Conservation (phyloP, 1,140 invertebrate species). For the Cydia splendana region DNA sequence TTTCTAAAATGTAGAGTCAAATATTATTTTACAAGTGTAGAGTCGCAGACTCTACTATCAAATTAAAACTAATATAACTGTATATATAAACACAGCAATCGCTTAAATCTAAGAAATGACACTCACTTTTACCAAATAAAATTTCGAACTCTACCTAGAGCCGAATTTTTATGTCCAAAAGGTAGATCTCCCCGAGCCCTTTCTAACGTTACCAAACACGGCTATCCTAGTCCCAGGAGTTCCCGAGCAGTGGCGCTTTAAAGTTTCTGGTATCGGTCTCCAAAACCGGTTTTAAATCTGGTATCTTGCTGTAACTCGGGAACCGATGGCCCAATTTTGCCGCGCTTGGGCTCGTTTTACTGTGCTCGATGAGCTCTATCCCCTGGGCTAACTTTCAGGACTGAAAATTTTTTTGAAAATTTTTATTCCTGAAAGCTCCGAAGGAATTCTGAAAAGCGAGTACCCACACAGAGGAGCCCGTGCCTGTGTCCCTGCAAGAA, state of each 20-base stretch:
- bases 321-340: fast-evolving
- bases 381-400: background rate
- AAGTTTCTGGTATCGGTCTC: background rate
- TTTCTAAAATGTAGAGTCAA: no score
- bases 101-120: no score
- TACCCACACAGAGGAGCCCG: background rate
- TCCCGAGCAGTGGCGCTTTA: background rate
- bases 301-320: background rate
- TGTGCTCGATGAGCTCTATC: background rate
- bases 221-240: background rate
- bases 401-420: no score
- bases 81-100: no score
- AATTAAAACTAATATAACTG: no score
- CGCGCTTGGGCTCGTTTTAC: background rate
- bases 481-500: background rate
- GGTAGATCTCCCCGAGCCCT: background rate
- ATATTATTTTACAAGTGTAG: no score
- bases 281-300: background rate
- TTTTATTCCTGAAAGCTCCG: background rate
- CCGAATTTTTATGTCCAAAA: background rate
- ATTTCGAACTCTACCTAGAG: background rate
- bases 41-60: no score
- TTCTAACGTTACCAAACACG: background rate
- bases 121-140: no score
- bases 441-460: no score